Conservation (phyloP, 2,113 vertebrate species). For the Myotis yumanensis region DNA sequence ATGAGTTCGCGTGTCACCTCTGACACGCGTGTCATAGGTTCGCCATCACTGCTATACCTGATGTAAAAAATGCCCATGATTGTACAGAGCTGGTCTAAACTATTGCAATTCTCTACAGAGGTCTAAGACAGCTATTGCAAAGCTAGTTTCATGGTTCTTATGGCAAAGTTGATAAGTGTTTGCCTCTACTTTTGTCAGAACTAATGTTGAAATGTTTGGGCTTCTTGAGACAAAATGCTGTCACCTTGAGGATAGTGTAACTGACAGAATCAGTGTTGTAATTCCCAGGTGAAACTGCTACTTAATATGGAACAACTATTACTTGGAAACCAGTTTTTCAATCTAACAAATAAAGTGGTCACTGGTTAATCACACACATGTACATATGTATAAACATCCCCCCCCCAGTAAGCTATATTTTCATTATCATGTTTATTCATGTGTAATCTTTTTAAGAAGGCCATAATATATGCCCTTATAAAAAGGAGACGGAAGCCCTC, state of each 20-base stretch:
- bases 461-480: conserved; percentile 52
- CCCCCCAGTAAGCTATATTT: neutral
- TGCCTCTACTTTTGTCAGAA: conserved; percentile 33
- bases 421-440: neutral
- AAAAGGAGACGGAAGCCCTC: conserved; percentile 5
- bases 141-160: conserved; percentile 18
- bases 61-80: neutral
- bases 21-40: too few relatives aligned
- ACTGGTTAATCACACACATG: conserved; percentile 39
- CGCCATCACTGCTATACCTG: neutral
- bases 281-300: neutral
- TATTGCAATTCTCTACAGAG: neutral
- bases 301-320: conserved; percentile 41
- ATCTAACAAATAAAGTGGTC: conserved; percentile 36
- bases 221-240: conserved; percentile 52
- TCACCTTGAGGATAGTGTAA: conserved; percentile 27
- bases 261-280: conserved; percentile 9
- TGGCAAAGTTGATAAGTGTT: conserved; percentile 24
- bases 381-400: conserved; percentile 34
- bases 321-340: conserved; percentile 47
- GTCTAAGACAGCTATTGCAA: neutral
- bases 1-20: too few relatives aligned
- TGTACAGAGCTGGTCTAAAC: neutral
- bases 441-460: conserved; percentile 44
- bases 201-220: conserved; percentile 48